Conservation (phyloP, 2,113 vertebrate genomes). For the Monopterus albus region DNA sequence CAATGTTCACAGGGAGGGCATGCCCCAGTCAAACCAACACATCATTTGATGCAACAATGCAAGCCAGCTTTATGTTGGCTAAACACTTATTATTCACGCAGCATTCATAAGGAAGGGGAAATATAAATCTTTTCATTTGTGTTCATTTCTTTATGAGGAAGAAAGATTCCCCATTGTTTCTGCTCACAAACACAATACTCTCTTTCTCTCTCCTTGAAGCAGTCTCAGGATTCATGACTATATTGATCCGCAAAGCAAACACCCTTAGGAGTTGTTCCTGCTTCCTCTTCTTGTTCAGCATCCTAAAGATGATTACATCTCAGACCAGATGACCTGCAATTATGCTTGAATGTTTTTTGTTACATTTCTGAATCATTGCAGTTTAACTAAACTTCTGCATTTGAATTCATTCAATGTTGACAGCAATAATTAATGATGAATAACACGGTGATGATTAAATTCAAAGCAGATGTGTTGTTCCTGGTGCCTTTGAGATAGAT, state of each 20-base stretch:
- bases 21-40: constrained; percentile 51
- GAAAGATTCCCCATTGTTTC: neutral
- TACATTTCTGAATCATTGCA: neutral
- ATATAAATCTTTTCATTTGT: constrained; percentile 40
- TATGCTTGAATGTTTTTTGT: constrained; percentile 7
- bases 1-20: constrained; percentile 55
- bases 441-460: neutral
- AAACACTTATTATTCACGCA: constrained; percentile 67
- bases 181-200: constrained; percentile 5
- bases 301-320: constrained; percentile 1
- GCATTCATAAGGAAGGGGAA: constrained; percentile 38
- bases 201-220: neutral
- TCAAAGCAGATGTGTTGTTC: constrained; percentile 5
- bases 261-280: constrained; percentile 6
- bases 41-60: constrained; percentile 55
- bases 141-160: constrained; percentile 41
- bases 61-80: constrained; percentile 53
- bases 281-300: constrained; percentile 8
- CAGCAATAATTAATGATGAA: neutral
- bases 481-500: neutral
- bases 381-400: neutral
- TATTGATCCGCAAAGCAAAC: constrained; percentile 51
- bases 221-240: constrained; percentile 33
- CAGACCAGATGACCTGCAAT: neutral
- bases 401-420: neutral